Evolutionary conservation across 2,113 vertebrate species (phyloP), one percentile per base, ranked within the genome.

Genomic region (Hiodon alosoides): DNA sequence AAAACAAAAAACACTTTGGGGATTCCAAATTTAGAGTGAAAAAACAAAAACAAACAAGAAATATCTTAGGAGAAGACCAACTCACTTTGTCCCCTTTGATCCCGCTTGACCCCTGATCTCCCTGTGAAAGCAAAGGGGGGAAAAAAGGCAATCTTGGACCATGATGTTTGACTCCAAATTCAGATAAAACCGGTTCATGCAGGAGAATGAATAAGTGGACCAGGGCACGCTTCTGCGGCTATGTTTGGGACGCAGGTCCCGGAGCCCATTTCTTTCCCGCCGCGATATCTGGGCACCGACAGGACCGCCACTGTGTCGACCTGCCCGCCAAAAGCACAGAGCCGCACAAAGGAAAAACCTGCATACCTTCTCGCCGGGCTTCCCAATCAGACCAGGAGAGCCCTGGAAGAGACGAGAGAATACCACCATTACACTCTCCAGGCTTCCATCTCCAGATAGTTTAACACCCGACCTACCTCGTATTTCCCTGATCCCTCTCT

Each of bases 61-160:
- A n/a, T n/a, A n/a, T n/a, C n/a, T n/a, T n/a, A n/a, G n/a, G n/a
- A 14, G 53, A 31, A 69, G 17, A 16, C 50, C 48, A 65, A 64
- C 85, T 86, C 67, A 92, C 91, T 89, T 91, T 92, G 85, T 87
- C 88, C 60, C 91, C 91, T 87, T 88, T 90, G 71, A 74, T 9
- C 2, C 89, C 90, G 70, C 64, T 72, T 73, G 81, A 83, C 84
- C 91, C 91, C 14, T 55, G 3, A 66, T 86, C 85, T 72, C 91
- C 91, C 91, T 92, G 82, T 50, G 46, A 81, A 80, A 76, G 66
- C 87, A 81, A 77, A 51, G 81, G 10, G 81, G 80, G 73, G 78
- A 73, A 74, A 74, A 59, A 3, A 77, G 50, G 17, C 48, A 47
- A 48, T 16, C n/a, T n/a, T n/a, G n/a, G n/a, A n/a, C n/a, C n/a